Percentiles rank a stretch among this genome's conserved stretches.
These are phyloP conservation scores for Phoxinus dragarum DNA, from an alignment of 2,797 vertebrate genomes.

Conservation along the genomic window DNA sequence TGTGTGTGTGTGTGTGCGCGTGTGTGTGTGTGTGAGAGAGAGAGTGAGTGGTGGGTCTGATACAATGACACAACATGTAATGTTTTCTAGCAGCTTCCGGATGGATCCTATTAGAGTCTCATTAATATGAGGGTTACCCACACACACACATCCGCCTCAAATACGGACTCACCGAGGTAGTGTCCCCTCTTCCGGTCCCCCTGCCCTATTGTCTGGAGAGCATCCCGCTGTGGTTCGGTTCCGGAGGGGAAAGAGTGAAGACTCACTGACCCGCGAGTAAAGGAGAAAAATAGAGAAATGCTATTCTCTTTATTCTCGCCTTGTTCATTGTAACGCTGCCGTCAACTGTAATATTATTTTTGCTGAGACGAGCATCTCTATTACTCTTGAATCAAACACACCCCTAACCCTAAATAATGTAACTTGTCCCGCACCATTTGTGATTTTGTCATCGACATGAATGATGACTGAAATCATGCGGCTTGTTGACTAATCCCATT, in stretches of 20 bases:
- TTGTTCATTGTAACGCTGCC: slow-evolving; percentile 13
- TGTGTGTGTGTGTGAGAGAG: slow-evolving; percentile 48
- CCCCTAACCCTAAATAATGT: not conserved
- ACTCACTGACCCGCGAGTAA: slow-evolving; percentile 70
- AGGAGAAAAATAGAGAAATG: slow-evolving; percentile 53
- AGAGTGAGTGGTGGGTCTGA: slow-evolving; percentile 57
- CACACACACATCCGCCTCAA: slow-evolving; percentile 45
- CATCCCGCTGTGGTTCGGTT: slow-evolving; percentile 66
- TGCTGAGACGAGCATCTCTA: not conserved
- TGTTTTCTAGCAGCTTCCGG: slow-evolving; percentile 67
- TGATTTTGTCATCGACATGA: not conserved
- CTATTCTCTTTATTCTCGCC: slow-evolving; percentile 36
- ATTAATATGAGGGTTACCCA: slow-evolving; percentile 62
- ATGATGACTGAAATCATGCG: not conserved
- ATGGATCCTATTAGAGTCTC: slow-evolving; percentile 75
- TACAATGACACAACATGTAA: slow-evolving; percentile 64
- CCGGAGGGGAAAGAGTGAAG: slow-evolving; percentile 67
- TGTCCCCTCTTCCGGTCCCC: slow-evolving; percentile 45
- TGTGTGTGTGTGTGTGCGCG: slow-evolving; percentile 11
- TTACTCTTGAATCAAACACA: not conserved
- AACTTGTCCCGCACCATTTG: not conserved
- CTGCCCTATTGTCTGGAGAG: slow-evolving; percentile 65
- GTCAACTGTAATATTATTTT: slow-evolving; percentile 26
- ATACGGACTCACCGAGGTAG: slow-evolving; percentile 45
- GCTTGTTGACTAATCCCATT: not conserved